A percentile compares a stretch with the other conserved stretches of the same genome.
Conservation (phyloP, 1,140 invertebrate genomes). For the Piezodorus guildinii region DNA sequence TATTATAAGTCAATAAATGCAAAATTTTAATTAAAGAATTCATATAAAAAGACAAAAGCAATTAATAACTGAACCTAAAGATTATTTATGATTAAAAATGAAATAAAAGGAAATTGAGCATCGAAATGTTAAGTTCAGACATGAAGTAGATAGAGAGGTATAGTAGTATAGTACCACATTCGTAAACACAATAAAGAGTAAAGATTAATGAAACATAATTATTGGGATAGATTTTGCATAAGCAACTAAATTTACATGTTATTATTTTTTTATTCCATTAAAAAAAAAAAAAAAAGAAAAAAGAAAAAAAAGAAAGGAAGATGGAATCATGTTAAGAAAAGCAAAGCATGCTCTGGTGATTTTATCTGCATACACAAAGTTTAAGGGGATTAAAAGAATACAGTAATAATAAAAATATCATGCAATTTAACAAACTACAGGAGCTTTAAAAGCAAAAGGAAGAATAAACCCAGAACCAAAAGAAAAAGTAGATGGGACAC, state of each 20-base stretch:
- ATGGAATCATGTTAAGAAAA: not conserved
- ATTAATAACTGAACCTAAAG: too few relatives aligned
- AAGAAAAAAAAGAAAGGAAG: not conserved
- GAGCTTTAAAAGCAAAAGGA: constrained; percentile 7
- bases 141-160: too few relatives aligned
- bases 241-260: too few relatives aligned
- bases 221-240: too few relatives aligned
- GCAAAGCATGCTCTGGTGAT: not conserved
- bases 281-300: not conserved
- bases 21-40: not conserved
- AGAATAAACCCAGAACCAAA: constrained; percentile 23
- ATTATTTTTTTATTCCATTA: too few relatives aligned
- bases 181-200: too few relatives aligned
- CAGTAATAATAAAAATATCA: constrained; percentile 1
- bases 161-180: too few relatives aligned
- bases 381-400: not conserved
- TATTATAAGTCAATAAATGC: not conserved
- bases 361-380: not conserved
- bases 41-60: not conserved
- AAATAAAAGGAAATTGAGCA: too few relatives aligned
- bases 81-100: too few relatives aligned
- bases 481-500: constrained; percentile 29
- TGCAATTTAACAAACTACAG: constrained; percentile 7
- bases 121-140: too few relatives aligned
- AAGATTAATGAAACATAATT: too few relatives aligned